Percentiles rank a stretch among this genome's conserved stretches.
Evolutionary conservation across 2,113 vertebrate species (phyloP).

Genomic region (Cynopterus brachyotis): DNA sequence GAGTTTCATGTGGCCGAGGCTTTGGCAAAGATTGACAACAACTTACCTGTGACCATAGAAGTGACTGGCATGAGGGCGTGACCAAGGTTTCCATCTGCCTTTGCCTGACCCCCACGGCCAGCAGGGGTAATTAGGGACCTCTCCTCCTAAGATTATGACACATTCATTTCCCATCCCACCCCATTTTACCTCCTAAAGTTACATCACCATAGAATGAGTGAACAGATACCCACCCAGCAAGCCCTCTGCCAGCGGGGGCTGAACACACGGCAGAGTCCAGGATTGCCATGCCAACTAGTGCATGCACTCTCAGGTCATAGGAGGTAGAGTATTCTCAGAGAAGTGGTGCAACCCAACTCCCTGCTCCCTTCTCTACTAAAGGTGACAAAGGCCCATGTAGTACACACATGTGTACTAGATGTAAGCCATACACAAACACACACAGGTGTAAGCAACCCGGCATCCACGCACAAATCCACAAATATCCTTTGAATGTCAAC

Average conservation of each 20-base stretch:
- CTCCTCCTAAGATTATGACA: neutral
- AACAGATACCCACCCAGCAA: neutral
- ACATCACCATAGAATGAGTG: neutral
- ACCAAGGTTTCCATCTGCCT: neutral
- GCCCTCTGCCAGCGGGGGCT: neutral
- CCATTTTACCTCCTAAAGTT: conserved; percentile 54
- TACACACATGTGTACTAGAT: neutral
- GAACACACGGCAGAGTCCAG: neutral
- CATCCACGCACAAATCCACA: neutral
- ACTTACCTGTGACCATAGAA: neutral
- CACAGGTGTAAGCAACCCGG: neutral
- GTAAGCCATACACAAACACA: neutral
- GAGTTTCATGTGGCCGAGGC: conserved; percentile 57
- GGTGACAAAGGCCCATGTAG: neutral
- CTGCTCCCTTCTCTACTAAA: neutral
- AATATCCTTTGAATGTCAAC: neutral
- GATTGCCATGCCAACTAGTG: neutral
- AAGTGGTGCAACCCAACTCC: neutral
- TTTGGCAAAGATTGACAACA: neutral
- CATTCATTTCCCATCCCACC: neutral
- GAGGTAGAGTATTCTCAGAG: neutral
- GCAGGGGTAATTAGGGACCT: conserved; percentile 1
- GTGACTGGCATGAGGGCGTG: neutral
- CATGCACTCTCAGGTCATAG: neutral
- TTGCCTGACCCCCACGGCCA: neutral